Percentiles rank a stretch among this genome's conserved stretches.
Evolutionary conservation across 2,888 invertebrate genomes (phyloP).

Genomic region (Acrocyrtus sp.): DNA sequence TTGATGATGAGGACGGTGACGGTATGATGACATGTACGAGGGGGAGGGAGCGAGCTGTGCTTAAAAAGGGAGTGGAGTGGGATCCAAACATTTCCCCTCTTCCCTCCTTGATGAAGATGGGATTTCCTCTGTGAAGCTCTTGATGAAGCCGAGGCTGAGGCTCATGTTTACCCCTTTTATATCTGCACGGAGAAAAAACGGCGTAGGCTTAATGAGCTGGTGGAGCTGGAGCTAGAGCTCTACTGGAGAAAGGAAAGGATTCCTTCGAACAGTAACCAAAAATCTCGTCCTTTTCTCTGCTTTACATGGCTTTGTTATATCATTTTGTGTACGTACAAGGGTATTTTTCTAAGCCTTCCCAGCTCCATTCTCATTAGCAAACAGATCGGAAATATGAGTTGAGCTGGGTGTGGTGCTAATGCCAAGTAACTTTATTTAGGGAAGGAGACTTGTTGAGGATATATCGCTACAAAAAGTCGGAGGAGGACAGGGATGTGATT

Average conservation of each 20-base stretch:
- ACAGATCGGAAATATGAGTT: slow-evolving; percentile 22
- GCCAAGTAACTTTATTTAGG: slow-evolving; percentile 1
- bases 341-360: too few relatives aligned
- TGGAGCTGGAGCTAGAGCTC: neutral
- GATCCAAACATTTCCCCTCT: neutral
- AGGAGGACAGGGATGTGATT: too few relatives aligned
- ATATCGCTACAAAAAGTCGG: too few relatives aligned
- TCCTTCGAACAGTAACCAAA: neutral
- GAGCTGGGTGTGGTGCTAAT: slow-evolving; percentile 24
- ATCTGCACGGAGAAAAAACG: neutral
- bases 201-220: slow-evolving; percentile 13
- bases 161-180: neutral
- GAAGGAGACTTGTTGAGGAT: too few relatives aligned
- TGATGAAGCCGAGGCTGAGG: neutral
- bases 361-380: slow-evolving; percentile 18
- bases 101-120: slow-evolving; percentile 6
- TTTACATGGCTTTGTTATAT: neutral
- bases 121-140: slow-evolving; percentile 14
- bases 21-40: neutral
- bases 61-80: neutral
- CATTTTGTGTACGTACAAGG: too few relatives aligned
- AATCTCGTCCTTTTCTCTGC: neutral
- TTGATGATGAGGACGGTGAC: slow-evolving; percentile 6
- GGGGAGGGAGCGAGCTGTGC: neutral
- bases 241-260: neutral